Evolutionary conservation across 2,888 invertebrate genomes (phyloP), one percentile per base, ranked within the genome.

Genomic region (Ophion obscuratus): DNA sequence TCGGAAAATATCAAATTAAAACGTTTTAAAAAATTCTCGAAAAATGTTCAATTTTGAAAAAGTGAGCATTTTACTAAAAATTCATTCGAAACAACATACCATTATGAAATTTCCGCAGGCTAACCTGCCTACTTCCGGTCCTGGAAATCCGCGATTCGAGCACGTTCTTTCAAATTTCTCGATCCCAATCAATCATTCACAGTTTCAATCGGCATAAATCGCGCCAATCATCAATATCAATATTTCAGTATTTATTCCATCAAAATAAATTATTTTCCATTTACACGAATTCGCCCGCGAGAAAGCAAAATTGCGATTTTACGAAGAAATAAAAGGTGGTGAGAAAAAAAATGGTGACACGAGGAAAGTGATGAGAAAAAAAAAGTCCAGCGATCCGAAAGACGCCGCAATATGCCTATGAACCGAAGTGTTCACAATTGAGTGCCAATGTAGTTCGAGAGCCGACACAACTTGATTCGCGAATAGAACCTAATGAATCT

Each of bases 61-160:
- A 31, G 31, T 4, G 31, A 31, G 31, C 31, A 31, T 31, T 4
- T 24, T 24, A 24, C 24, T 24, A 67, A 36, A 66, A 17, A 17
- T 31, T 31, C 2, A 24, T 66, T 31, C 6, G 67, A 57, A 9
- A 67, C 27, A 36, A 86, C 83, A 36, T 83, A 86, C 85, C 85
- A 83, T 83, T 73, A 27, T 27, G 66, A 85, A 77, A 81, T 73
- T 73, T 44, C 76, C 76, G 76, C 80, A n/a, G 10, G 53, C 61
- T 75, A 67, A 67, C 53, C 61, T 53, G 79, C 59, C 27, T 61
- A 64, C 57, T 77, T 80, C 80, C 85, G 73, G 68, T 20, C 44
- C 57, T n/a, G 10, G 71, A 80, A 68, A 40, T 44, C 62, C 77
- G 17, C 40, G 62, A 59, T 66, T 71, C 44, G 57, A 47, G 53